phyloP scores from a whole-genome alignment of 2,797 vertebrate species.

The Poeciliopsis gracilis region DNA sequence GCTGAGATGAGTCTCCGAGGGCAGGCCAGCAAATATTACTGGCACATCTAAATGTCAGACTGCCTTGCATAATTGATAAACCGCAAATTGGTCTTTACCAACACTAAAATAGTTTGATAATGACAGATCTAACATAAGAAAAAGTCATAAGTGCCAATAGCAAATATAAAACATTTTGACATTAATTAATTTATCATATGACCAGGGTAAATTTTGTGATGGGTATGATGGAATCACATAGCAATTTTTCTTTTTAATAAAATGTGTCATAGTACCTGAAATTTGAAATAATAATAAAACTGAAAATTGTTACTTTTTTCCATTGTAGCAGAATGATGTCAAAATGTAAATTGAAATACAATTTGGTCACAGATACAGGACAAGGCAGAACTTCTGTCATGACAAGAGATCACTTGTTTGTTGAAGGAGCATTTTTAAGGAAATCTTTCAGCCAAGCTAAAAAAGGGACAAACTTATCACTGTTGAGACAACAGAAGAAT shows the following conservation, averaged over 20 bases:
- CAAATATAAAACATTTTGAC: no score
- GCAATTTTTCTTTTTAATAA: no score
- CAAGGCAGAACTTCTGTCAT: no score
- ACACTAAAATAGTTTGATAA: neutral
- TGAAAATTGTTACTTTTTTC: neutral
- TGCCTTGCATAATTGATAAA: neutral
- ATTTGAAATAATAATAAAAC: neutral
- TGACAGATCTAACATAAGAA: neutral
- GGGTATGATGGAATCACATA: no score
- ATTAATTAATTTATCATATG: no score
- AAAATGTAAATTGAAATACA: neutral
- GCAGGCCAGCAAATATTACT: neutral
- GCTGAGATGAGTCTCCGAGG: neutral
- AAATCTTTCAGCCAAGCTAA: neutral
- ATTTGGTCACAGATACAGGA: no score
- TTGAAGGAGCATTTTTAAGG: neutral
- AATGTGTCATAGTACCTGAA: neutral
- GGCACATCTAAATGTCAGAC: neutral
- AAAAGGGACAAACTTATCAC: neutral
- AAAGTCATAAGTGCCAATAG: neutral
- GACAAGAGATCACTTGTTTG: no score
- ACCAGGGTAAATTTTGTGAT: no score
- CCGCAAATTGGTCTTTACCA: neutral
- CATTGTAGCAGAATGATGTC: neutral
- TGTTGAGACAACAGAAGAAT: neutral